These are phyloP conservation scores for Vimba vimba DNA, from an alignment of 2,113 vertebrate genomes.

Conservation along the genomic window DNA sequence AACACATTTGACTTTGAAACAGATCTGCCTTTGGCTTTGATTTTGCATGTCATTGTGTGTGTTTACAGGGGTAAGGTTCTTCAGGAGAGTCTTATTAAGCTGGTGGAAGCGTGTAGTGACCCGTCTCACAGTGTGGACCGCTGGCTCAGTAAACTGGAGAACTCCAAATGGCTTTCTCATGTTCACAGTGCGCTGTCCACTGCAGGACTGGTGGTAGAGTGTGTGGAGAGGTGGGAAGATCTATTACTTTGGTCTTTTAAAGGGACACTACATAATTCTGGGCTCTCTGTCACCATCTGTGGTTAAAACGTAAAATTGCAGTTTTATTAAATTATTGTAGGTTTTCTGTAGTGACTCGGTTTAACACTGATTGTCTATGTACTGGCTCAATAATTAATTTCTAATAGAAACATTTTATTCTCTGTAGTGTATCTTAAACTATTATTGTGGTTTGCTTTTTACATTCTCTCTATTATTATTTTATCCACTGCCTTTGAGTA, in stretches of 20 bases:
- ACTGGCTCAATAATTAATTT: background rate
- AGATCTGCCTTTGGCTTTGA: background rate
- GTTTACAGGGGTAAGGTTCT: conserved; percentile 78
- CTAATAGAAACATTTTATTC: background rate
- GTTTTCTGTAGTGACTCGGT: background rate
- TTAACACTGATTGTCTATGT: background rate
- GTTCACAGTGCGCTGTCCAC: conserved; percentile 81
- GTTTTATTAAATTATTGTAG: background rate
- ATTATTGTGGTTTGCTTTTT: background rate
- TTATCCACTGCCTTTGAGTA: background rate
- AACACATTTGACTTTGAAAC: background rate
- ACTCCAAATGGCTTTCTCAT: conserved; percentile 84
- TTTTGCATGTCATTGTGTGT: conserved; percentile 14
- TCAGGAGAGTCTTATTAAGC: conserved; percentile 81
- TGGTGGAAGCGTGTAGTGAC: conserved; percentile 82
- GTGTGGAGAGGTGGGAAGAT: conserved; percentile 80
- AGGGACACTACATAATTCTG: background rate
- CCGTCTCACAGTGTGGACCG: conserved; percentile 75
- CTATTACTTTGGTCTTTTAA: background rate
- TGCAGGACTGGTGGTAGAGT: conserved; percentile 83
- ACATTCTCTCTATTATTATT: background rate
- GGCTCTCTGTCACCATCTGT: background rate
- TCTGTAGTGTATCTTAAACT: background rate
- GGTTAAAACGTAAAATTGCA: background rate
- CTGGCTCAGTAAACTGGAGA: conserved; percentile 85